phyloP scores from a whole-genome alignment of 2,888 invertebrate species.

The Mesorhabditis spiculigera region DNA sequence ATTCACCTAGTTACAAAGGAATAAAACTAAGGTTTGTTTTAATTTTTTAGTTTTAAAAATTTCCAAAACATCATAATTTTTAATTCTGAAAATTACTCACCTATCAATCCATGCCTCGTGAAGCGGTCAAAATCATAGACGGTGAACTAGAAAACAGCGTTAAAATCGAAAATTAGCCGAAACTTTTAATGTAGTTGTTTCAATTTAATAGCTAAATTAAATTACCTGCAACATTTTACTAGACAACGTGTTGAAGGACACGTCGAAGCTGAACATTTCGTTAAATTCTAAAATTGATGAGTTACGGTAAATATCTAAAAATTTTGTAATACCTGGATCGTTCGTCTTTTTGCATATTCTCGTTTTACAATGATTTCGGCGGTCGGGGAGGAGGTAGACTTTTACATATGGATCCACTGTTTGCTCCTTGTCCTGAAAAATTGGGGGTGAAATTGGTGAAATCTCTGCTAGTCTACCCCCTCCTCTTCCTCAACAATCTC shows the following conservation, averaged over 20 bases:
- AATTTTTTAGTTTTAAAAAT: too few species aligned
- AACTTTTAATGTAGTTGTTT: not conserved
- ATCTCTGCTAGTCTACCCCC: too few species aligned
- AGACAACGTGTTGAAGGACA: slow-evolving; percentile 73
- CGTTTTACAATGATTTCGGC: slow-evolving; percentile 81
- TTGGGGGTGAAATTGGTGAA: not conserved
- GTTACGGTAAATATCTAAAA: not conserved
- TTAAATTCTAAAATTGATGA: slow-evolving; percentile 38
- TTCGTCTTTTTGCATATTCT: slow-evolving; percentile 63
- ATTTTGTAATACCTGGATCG: slow-evolving; percentile 26
- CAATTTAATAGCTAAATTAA: not conserved
- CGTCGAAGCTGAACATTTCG: slow-evolving; percentile 75
- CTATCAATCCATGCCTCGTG: slow-evolving; percentile 78
- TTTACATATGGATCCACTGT: slow-evolving; percentile 79
- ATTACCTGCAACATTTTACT: slow-evolving; percentile 68
- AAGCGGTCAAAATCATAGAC: slow-evolving; percentile 85
- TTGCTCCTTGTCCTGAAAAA: slow-evolving; percentile 13
- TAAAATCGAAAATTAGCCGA: too few species aligned
- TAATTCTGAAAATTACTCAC: not conserved
- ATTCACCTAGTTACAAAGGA: too few species aligned
- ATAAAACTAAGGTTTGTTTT: too few species aligned
- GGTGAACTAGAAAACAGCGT: slow-evolving; percentile 69
- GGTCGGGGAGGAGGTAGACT: slow-evolving; percentile 77
- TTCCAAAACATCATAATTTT: too few species aligned
- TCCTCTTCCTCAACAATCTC: too few species aligned